Base-by-base conservation (phyloP, 2,888 invertebrate species). In the Zonitis immaculata region DNA sequence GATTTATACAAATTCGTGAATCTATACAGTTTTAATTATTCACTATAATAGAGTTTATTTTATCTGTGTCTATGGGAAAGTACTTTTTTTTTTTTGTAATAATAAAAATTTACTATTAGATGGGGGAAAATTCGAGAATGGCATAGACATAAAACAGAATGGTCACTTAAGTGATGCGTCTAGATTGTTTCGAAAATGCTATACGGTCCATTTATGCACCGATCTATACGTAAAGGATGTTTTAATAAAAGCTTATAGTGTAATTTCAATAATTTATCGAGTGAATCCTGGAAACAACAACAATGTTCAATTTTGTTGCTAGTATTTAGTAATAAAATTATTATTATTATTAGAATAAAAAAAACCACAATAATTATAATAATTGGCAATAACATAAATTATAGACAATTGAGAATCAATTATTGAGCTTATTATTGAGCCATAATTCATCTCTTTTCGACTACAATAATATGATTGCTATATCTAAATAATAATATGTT, bases 21-120 rank as follows among this genome's bases (percentile, higher is more conserved):
- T 43, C 39, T 32, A 16, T 39, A 45, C 20, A 44, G 45, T 48
- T 54, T 44, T 48, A 51, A 32, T 48, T 49, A 46, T 55, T 46
- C 32, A 49, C 43, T 9, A 16, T 35, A 2, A 8, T 8, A 7
- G 8, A 9, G 9, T 35, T 9, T 35, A 35, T 30, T 12, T n/a
- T n/a, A n/a, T n/a, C n/a, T n/a, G n/a, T n/a, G n/a, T n/a, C n/a
- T n/a, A n/a, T n/a, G n/a, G n/a, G n/a, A n/a, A n/a, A n/a, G n/a
- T n/a, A n/a, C n/a, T n/a, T n/a, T 12, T 1, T 16, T 3, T 35
- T 7, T 14, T 14, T 35, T 2, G 2, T 14, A 14, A 18, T 9
- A 16, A 18, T 16, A 4, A 39, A 11, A 20, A 8, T 11, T 11
- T 11, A 11, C 5, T 9, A 39, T 5, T 20, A 20, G 18, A 20